phyloP scores from a whole-genome alignment of 2,113 vertebrate genomes.

The Rattus rattus region DNA sequence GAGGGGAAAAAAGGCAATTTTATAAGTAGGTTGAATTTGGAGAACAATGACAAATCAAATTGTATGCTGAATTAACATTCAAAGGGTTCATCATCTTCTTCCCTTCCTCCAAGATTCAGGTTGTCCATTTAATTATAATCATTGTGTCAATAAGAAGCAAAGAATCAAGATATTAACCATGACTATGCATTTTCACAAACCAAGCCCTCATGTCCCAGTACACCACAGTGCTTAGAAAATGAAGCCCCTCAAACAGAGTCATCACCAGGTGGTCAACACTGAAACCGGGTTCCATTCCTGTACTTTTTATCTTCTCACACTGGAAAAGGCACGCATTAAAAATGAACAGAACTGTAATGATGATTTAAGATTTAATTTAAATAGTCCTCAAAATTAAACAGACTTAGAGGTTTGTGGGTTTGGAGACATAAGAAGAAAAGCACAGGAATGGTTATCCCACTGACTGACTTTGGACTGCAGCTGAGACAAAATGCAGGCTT shows the following conservation, averaged over 20 bases:
- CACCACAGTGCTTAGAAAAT: constrained; percentile 86
- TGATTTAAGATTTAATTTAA: constrained; percentile 24
- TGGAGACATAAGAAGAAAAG: constrained; percentile 85
- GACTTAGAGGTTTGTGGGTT: constrained; percentile 45
- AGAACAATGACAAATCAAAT: constrained; percentile 37
- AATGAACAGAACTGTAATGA: not conserved
- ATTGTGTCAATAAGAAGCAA: constrained; percentile 83
- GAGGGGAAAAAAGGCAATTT: constrained; percentile 54
- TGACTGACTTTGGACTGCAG: constrained; percentile 81
- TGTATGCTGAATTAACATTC: constrained; percentile 54
- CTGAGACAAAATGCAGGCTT: constrained; percentile 87
- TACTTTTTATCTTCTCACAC: constrained; percentile 84
- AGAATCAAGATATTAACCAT: constrained; percentile 85
- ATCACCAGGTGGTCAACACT: constrained; percentile 79
- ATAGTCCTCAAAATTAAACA: constrained; percentile 62
- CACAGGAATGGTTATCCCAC: constrained; percentile 89
- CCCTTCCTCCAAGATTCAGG: constrained; percentile 88
- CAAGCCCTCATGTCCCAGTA: constrained; percentile 83
- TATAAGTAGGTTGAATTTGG: constrained; percentile 58
- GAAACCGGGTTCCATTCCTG: constrained; percentile 84
- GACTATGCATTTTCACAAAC: constrained; percentile 84
- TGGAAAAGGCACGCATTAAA: constrained; percentile 45
- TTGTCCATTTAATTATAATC: constrained; percentile 86
- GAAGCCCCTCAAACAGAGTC: constrained; percentile 70
- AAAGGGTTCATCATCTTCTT: constrained; percentile 79